Base-by-base conservation (phyloP, 1,140 invertebrate genomes). In the Pantala flavescens region DNA sequence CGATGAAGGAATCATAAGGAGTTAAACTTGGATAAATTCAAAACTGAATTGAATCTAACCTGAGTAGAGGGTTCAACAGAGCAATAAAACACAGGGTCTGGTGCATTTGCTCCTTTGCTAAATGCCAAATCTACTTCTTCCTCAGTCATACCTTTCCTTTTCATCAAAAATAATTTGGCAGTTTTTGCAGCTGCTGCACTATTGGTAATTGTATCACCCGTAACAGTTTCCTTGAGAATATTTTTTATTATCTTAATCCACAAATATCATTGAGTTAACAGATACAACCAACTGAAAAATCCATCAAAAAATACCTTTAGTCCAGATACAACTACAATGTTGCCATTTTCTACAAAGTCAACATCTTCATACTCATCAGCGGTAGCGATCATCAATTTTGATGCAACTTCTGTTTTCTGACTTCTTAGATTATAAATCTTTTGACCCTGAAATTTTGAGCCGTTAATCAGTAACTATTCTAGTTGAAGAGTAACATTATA, bases 81-180 rank as follows among this genome's bases (percentile, higher is more conserved):
- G 82, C 97, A 98, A 80, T 98, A 97, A 83, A 98, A 99, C 0
- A 99, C 97, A 0, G 97, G 96, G 79, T 97, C 91, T 0, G 95
- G 95, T 75, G 96, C 84, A 71, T 87, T 85, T 0, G 92, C 85
- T 16, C 90, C 89, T 74, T 82, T 76, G 78, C 85, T 78, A 84
- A 86, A 90, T 75, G 83, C 77, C 79, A 75, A 2, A 81, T 78
- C 9, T 80, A 77, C 43, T 3, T 80, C 75, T n/a, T 78, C 78
- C 71, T 75, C 76, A 75, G 78, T 76, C 24, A 74, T 71, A 24
- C 79, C 76, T 72, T 3, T 74, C 12, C 2, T 78, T 63, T 86
- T 82, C 7, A 82, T 74, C 19, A 91, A 81, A 43, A 81, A 82
- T 42, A 85, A 85, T 74, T 87, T 86, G 0, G 90, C 91, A 70